Conservation (phyloP, 2,888 invertebrate genomes). For the Drosophila sordidula region DNA sequence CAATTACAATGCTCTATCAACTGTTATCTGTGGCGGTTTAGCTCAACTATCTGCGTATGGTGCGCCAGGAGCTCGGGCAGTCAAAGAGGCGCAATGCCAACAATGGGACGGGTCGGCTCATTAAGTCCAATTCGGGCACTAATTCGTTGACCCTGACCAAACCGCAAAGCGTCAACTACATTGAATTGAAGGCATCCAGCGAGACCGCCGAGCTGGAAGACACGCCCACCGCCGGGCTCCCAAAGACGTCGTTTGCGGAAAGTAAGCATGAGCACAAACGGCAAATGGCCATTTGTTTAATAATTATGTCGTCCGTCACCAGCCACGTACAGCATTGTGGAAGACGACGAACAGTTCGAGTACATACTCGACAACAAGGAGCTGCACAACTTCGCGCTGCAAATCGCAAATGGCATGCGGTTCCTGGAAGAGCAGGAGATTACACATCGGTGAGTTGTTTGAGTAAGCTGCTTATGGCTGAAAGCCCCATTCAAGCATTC, state of each 20-base stretch:
- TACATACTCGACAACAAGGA: conserved; percentile 86
- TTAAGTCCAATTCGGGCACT: conserved; percentile 2
- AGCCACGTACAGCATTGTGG: conserved; percentile 83
- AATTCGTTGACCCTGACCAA: conserved; percentile 16
- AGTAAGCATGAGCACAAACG: conserved; percentile 85
- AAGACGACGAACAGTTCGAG: conserved; percentile 77
- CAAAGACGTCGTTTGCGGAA: conserved; percentile 87
- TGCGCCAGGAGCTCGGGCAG: conserved; percentile 60
- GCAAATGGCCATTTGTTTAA: too few relatives aligned
- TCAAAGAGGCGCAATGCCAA: conserved; percentile 51
- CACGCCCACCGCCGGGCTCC: conserved; percentile 2
- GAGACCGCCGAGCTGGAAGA: conserved; percentile 42
- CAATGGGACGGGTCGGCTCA: conserved; percentile 24
- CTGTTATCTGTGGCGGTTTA: conserved; percentile 1
- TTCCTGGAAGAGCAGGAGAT: conserved; percentile 90
- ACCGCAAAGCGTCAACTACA: conserved; percentile 73
- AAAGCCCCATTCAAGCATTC: too few relatives aligned
- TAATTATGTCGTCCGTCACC: too few relatives aligned
- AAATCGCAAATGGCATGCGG: conserved; percentile 93
- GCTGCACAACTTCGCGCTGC: conserved; percentile 90
- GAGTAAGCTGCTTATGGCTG: neutral
- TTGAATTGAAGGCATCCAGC: conserved; percentile 80
- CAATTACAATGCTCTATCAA: neutral
- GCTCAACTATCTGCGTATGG: conserved; percentile 71
- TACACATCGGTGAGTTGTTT: conserved; percentile 87